Base-by-base conservation (phyloP, 64 coral and sea anemone genomes). In the Montipora capricornis region DNA sequence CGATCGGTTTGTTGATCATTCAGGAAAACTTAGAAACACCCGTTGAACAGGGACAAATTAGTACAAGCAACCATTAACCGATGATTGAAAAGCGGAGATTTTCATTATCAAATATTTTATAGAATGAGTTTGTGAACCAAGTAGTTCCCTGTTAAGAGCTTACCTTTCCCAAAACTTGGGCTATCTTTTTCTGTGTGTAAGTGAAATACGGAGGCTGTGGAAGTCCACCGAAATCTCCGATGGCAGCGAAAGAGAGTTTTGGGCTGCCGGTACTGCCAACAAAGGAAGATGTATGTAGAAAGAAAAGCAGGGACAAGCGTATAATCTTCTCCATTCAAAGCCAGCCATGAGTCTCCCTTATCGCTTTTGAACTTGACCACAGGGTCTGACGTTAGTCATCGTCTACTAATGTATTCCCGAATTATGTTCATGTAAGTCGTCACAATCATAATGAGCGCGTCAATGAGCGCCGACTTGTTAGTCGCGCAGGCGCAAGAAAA, bases 181-280 rank as follows among this genome's bases (percentile, higher is more conserved):
- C 96, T 45, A 98, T 85, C 77, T 80, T 91, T 26, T 62, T 77
- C 22, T 98, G 92, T 48, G 89, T 98, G 37, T 71, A 55, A 1
- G 96, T 98, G 4, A 79, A 89, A 75, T 91, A 98, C 1, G 96
- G 96, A 1, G 77, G 76, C 8, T 53, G 51, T 16, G 89, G 80
- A 15, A 71, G 53, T 8, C 96, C 96, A 20, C 96, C 96, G 44
- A 95, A 92, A 59, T 98, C 96, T 20, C 96, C 96, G 49, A 95
- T 73, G 29, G 89, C 96, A 83, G 81, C 75, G 80, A 98, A 95
- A 15, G 96, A 64, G 8, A 98, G 49, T 8, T 82, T 98, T 55
- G 77, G 68, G 73, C 83, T 37, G 12, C 11, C 57, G 17, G 37
- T 68, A 20, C 7, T 58, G 47, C 47, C 80, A 16, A 51, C n/a